Conservation (phyloP, 2,113 vertebrate species). For the Gymnorhina tibicen region DNA sequence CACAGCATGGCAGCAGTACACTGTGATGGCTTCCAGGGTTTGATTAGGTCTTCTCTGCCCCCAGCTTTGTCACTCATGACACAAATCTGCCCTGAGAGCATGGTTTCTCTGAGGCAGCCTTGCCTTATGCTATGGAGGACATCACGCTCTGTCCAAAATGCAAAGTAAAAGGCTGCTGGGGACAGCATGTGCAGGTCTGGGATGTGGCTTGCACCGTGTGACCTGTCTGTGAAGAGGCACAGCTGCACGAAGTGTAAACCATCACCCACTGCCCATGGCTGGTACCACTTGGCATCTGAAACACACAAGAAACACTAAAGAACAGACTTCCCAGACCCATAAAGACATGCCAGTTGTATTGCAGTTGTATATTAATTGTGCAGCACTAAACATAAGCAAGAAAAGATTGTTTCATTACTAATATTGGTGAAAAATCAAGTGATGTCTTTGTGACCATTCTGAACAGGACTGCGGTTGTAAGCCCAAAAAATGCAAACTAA, state of each 20-base stretch:
- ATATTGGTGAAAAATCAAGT: constrained; percentile 52
- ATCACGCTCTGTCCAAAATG: neutral
- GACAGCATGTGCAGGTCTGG: neutral
- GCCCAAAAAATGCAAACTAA: constrained; percentile 7
- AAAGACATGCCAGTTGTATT: neutral
- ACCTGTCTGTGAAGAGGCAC: neutral
- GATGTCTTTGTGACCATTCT: constrained; percentile 32
- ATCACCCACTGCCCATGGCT: neutral
- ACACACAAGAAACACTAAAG: neutral
- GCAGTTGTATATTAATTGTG: neutral
- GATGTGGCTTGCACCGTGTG: neutral
- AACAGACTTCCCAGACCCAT: neutral
- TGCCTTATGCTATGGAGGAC: neutral
- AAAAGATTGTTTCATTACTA: constrained; percentile 36
- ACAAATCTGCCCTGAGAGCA: neutral
- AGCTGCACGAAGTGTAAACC: neutral
- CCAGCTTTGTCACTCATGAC: neutral
- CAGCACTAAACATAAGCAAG: neutral
- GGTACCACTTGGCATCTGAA: neutral
- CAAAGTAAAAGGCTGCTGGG: neutral
- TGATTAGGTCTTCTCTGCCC: neutral
- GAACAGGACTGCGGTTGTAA: constrained; percentile 40
- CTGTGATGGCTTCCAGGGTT: neutral
- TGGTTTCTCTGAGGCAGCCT: neutral
- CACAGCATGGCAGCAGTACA: neutral